phyloP scores from a whole-genome alignment of 2,113 vertebrate genomes.

The Oxyruncus cristatus region DNA sequence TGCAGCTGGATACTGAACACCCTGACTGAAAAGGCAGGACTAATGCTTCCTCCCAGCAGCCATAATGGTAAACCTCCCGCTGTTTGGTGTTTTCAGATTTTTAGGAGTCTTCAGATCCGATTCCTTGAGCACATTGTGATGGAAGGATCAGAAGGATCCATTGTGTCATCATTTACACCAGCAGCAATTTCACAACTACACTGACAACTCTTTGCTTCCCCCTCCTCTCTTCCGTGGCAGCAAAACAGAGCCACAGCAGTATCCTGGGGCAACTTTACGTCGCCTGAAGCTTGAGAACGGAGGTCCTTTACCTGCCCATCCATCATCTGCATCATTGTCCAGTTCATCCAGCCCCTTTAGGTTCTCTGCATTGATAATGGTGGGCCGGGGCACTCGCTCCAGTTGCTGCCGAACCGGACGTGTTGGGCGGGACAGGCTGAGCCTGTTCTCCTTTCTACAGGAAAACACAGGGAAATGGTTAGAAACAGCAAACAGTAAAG shows the following conservation, averaged over 20 bases:
- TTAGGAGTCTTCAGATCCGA: slow-evolving; percentile 54
- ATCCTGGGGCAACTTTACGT: neutral
- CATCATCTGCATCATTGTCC: slow-evolving; percentile 92
- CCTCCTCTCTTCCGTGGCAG: neutral
- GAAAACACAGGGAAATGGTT: neutral
- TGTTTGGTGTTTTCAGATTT: slow-evolving; percentile 41
- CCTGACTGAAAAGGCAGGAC: neutral
- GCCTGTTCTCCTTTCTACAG: slow-evolving; percentile 83
- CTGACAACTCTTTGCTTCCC: neutral
- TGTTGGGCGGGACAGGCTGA: slow-evolving; percentile 72
- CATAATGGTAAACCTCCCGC: neutral
- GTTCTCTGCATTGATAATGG: slow-evolving; percentile 95
- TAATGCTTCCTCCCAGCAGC: neutral
- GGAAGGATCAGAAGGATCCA: slow-evolving; percentile 67
- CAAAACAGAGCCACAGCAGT: neutral
- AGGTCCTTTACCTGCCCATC: slow-evolving; percentile 89
- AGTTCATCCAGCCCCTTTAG: slow-evolving; percentile 95
- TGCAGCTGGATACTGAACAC: neutral
- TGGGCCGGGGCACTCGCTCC: slow-evolving; percentile 84
- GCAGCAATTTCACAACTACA: neutral
- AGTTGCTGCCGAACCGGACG: slow-evolving; percentile 84
- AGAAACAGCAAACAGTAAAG: neutral
- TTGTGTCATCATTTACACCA: slow-evolving; percentile 65
- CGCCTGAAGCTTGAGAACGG: neutral
- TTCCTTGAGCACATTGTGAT: slow-evolving; percentile 19